Evolutionary conservation across 2,888 invertebrate genomes (phyloP).

Genomic region (Pseudococcus jackbeardsleyi): DNA sequence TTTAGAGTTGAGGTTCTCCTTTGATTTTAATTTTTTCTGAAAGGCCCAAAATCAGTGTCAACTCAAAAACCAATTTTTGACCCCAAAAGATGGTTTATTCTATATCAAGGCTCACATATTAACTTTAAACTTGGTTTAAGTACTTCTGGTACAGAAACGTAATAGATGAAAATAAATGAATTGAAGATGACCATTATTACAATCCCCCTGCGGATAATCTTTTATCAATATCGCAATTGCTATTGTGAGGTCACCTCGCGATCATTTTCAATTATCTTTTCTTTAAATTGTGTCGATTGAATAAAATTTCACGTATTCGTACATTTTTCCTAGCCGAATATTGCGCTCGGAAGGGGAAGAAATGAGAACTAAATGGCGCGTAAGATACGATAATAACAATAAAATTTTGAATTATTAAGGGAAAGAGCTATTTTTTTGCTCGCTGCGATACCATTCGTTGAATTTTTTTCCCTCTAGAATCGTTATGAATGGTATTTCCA

Average conservation of each 20-base stretch:
- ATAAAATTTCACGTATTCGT: slow-evolving; percentile 7
- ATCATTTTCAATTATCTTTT: slow-evolving; percentile 34
- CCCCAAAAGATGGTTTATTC: too few relatives aligned
- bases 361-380: slow-evolving; percentile 20
- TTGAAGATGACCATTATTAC: background rate
- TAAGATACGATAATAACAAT: slow-evolving; percentile 50
- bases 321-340: background rate
- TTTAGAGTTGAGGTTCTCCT: too few relatives aligned
- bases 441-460: background rate
- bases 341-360: background rate
- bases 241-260: background rate
- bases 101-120: too few relatives aligned
- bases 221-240: background rate
- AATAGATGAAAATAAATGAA: background rate
- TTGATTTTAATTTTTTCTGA: too few relatives aligned
- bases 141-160: too few relatives aligned
- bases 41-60: too few relatives aligned
- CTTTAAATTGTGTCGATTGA: background rate
- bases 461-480: background rate
- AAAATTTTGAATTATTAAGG: slow-evolving; percentile 52
- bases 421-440: background rate
- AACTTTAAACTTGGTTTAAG: too few relatives aligned
- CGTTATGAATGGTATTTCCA: slow-evolving; percentile 12
- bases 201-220: too few relatives aligned
- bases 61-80: too few relatives aligned